A percentile compares a stretch with the other conserved stretches of the same genome.
phyloP scores from a whole-genome alignment of 2,888 invertebrate species.

The Parnassius smintheus region DNA sequence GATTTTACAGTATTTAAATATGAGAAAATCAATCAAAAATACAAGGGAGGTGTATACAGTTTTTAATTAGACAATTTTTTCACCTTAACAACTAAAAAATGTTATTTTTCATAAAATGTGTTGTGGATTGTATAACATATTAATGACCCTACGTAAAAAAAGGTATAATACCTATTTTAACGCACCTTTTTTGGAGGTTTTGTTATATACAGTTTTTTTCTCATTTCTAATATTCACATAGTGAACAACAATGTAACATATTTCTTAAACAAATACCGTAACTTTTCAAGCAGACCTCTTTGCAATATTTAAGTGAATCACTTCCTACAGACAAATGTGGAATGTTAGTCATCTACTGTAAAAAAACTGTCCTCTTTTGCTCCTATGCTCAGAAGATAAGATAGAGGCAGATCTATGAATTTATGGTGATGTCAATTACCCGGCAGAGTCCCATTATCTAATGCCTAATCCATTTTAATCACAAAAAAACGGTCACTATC shows the following conservation, averaged over 20 bases:
- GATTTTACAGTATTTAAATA: too few relatives aligned
- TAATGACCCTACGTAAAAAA: too few relatives aligned
- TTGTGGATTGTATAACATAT: too few relatives aligned
- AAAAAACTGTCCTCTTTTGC: conserved; percentile 28
- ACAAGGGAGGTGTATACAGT: too few relatives aligned
- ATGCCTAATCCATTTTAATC: conserved; percentile 60
- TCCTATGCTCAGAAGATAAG: conserved; percentile 35
- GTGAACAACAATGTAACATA: conserved; percentile 8
- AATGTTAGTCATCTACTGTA: conserved; percentile 24
- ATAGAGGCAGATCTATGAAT: conserved; percentile 31
- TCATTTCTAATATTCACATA: conserved; percentile 37
- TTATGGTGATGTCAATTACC: conserved; percentile 35
- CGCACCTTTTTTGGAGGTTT: conserved; percentile 44
- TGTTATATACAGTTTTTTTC: conserved; percentile 48
- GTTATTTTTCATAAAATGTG: too few relatives aligned
- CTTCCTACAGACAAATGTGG: conserved; percentile 27
- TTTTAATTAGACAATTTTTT: too few relatives aligned
- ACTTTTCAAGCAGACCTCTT: too few relatives aligned
- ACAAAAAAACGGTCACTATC: conserved; percentile 30
- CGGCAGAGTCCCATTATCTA: conserved; percentile 33
- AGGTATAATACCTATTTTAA: not conserved
- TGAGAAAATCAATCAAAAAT: too few relatives aligned
- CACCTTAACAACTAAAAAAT: too few relatives aligned
- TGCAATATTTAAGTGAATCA: not conserved
- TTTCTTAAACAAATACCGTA: not conserved